phyloP scores from a whole-genome alignment of 2,888 invertebrate species.

The Polia nebulosa region DNA sequence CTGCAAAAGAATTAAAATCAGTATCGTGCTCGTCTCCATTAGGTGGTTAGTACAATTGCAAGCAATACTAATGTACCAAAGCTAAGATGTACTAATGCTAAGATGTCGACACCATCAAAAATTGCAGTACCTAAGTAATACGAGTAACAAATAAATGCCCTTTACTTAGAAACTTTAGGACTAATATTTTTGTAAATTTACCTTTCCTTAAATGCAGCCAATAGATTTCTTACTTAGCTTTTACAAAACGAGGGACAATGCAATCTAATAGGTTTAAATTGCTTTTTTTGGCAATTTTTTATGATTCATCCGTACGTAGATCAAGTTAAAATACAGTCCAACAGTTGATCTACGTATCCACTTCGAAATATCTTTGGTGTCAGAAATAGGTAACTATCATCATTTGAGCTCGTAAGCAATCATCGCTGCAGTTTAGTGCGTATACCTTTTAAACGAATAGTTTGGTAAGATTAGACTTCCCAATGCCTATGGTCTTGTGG shows the following conservation, averaged over 20 bases:
- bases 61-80: constrained; percentile 47
- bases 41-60: constrained; percentile 39
- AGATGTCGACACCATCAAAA: constrained; percentile 43
- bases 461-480: too few relatives aligned
- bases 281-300: background rate
- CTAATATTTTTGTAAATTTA: constrained; percentile 13
- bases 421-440: too few relatives aligned
- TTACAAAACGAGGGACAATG: background rate
- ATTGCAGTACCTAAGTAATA: constrained; percentile 24
- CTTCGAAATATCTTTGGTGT: too few relatives aligned
- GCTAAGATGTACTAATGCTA: constrained; percentile 18
- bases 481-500: too few relatives aligned
- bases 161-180: constrained; percentile 29
- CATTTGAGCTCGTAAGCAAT: too few relatives aligned
- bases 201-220: background rate
- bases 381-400: too few relatives aligned
- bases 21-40: constrained; percentile 49
- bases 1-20: constrained; percentile 48
- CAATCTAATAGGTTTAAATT: background rate
- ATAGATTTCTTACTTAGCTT: background rate
- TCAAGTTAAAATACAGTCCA: too few relatives aligned
- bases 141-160: constrained; percentile 40
- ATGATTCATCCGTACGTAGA: too few relatives aligned
- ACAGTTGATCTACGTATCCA: too few relatives aligned
- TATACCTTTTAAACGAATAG: too few relatives aligned